Conservation (phyloP, 2,797 vertebrate genomes). For the Poeciliopsis gracilis region DNA sequence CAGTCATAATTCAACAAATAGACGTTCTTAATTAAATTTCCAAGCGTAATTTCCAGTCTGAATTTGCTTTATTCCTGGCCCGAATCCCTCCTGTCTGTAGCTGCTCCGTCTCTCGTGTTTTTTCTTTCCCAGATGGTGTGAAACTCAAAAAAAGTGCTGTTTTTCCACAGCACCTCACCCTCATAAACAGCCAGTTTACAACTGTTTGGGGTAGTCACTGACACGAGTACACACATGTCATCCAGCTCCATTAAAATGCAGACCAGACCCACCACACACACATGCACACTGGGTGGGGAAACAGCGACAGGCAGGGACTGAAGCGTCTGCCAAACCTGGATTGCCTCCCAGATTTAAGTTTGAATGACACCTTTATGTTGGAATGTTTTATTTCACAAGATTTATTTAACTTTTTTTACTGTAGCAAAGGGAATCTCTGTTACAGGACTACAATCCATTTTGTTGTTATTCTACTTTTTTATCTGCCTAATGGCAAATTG, state of each 20-base stretch:
- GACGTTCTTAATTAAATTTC: constrained; percentile 18
- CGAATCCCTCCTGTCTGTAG: constrained; percentile 21
- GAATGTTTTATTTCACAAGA: neutral
- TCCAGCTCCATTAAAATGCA: constrained; percentile 69
- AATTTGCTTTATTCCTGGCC: constrained; percentile 27
- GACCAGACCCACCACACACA: constrained; percentile 71
- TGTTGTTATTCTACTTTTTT: neutral
- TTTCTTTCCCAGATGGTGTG: constrained; percentile 63
- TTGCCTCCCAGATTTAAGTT: constrained; percentile 38
- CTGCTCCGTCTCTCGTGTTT: constrained; percentile 12
- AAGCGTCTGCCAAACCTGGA: constrained; percentile 51
- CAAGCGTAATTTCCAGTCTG: constrained; percentile 13
- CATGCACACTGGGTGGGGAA: constrained; percentile 47
- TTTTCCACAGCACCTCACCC: constrained; percentile 66
- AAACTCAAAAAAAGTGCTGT: constrained; percentile 59
- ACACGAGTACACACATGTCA: constrained; percentile 77
- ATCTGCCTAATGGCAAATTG: neutral
- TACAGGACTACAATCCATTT: neutral
- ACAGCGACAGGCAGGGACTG: constrained; percentile 18
- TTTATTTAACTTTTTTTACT: constrained; percentile 19
- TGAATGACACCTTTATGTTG: constrained; percentile 51
- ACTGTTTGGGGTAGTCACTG: constrained; percentile 76
- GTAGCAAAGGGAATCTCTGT: constrained; percentile 9
- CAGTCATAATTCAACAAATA: constrained; percentile 15
- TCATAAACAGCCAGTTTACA: constrained; percentile 80